phyloP scores from a whole-genome alignment of 2,888 invertebrate species.

The Melinaea menophilus region DNA sequence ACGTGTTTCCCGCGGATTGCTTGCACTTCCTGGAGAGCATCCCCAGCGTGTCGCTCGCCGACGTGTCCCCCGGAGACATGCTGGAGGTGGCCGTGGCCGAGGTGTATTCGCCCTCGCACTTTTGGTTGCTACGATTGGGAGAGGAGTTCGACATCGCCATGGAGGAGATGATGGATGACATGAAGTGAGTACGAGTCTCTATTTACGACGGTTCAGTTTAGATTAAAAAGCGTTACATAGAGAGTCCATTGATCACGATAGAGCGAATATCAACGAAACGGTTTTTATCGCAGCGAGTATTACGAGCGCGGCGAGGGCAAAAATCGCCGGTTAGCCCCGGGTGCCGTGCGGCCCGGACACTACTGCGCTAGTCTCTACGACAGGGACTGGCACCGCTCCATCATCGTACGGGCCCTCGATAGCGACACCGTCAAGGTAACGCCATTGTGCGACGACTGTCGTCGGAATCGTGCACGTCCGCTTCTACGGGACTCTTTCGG shows the following conservation, averaged over 20 bases:
- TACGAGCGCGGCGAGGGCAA: slow-evolving; percentile 48
- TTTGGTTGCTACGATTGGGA: slow-evolving; percentile 73
- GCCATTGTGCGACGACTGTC: not conserved
- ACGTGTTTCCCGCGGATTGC: slow-evolving; percentile 69
- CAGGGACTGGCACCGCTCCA: slow-evolving; percentile 73
- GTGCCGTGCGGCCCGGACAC: slow-evolving; percentile 64
- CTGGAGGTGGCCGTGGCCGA: slow-evolving; percentile 68
- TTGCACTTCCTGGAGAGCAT: slow-evolving; percentile 58
- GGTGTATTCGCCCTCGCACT: slow-evolving; percentile 78
- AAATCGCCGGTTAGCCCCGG: slow-evolving; percentile 48
- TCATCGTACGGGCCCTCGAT: slow-evolving; percentile 64
- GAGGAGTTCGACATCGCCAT: slow-evolving; percentile 52
- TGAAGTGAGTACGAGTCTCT: slow-evolving; percentile 49
- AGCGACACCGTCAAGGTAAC: slow-evolving; percentile 64
- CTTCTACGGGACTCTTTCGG: slow-evolving; percentile 6
- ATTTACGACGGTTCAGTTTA: not conserved
- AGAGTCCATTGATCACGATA: slow-evolving; percentile 32
- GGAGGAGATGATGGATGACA: slow-evolving; percentile 71
- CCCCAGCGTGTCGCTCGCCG: slow-evolving; percentile 40
- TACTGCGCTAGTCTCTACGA: slow-evolving; percentile 68
- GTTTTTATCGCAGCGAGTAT: slow-evolving; percentile 45
- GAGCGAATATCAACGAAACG: not conserved
- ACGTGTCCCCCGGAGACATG: slow-evolving; percentile 43
- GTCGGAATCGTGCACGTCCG: not conserved
- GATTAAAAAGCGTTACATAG: no score